Base-by-base conservation (phyloP, 2,113 vertebrate genomes). In the Colossoma macropomum region DNA sequence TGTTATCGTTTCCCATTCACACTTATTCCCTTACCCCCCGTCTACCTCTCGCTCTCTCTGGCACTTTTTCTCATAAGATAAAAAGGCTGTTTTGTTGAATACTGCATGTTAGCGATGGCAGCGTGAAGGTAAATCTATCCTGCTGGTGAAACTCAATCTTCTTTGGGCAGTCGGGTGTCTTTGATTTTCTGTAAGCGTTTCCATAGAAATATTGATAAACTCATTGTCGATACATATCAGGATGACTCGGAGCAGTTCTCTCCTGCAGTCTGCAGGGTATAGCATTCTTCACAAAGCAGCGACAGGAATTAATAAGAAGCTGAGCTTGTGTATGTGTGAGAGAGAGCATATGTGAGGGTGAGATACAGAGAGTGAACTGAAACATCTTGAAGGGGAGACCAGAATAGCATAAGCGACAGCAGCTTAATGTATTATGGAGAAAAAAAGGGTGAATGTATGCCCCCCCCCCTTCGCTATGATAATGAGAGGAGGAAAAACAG, bases 291-390 rank as follows among this genome's bases (percentile, higher is more conserved):
- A 23, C 66, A 69, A 23, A 66, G 30, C 66, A 17, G 16, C n/a
- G 1, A 23, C 11, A 30, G 66, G 32, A 17, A 23, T 38, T 23
- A 56, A 56, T 21, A 69, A 69, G 25, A 69, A 23, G 16, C 17
- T 25, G 23, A 45, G 21, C 3, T 12, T 25, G 23, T 38, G 25
- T 45, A 21, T 25, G 32, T 21, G 32, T 34, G 27, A 15, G 15
- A 6, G 63, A 34, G 32, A 38, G 56, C 38, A 41, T 65, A 41
- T 60, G 68, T 28, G 30, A 38, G 54, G 54, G 66, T 17, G 63
- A 17, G 62, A 65, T 65, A n/a, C 10, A 65, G 68, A 70, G 32
- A 71, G 38, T 71, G 23, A n/a, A n/a, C n/a, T 25, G 38, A 71
- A 71, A 41, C 21, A n/a, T 12, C 41, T 28, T 71, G 23, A n/a